phyloP scores from a whole-genome alignment of 2,888 invertebrate genomes.

The Drosophila fungiperda region DNA sequence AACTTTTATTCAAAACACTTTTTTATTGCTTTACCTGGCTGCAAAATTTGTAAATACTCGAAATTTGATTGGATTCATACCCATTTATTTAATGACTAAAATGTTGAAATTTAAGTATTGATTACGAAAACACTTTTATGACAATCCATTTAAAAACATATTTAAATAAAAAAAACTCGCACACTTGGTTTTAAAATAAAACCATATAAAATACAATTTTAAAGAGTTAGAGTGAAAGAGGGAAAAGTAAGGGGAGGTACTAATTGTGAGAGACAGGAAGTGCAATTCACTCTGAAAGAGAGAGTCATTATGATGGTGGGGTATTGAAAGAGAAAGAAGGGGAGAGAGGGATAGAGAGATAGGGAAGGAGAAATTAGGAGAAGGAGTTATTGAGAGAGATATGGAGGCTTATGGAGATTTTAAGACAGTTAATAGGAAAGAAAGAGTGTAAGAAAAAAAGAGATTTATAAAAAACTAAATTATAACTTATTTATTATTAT shows the following conservation, averaged over 20 bases:
- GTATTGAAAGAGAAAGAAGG: no score
- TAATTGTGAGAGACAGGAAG: no score
- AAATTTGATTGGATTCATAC: conserved; percentile 59
- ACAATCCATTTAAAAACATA: neutral
- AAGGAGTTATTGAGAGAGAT: neutral
- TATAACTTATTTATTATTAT: no score
- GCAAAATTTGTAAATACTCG: conserved; percentile 57
- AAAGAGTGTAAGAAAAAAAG: neutral
- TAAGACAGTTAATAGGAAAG: neutral
- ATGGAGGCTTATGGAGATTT: neutral
- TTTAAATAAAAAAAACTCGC: neutral
- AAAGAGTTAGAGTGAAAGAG: conserved; percentile 53
- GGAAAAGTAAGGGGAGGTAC: neutral
- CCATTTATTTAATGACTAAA: conserved; percentile 38
- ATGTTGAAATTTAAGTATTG: conserved; percentile 22
- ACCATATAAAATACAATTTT: neutral
- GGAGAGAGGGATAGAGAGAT: neutral
- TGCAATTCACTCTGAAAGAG: no score
- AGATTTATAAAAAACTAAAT: no score
- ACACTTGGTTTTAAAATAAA: neutral
- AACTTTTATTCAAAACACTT: neutral
- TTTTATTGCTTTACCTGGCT: conserved; percentile 22
- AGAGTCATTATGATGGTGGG: no score
- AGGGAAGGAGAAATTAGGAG: neutral
- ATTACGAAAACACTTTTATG: neutral